Conservation (phyloP, 2,888 invertebrate species). For the Ectemnius continuus region DNA sequence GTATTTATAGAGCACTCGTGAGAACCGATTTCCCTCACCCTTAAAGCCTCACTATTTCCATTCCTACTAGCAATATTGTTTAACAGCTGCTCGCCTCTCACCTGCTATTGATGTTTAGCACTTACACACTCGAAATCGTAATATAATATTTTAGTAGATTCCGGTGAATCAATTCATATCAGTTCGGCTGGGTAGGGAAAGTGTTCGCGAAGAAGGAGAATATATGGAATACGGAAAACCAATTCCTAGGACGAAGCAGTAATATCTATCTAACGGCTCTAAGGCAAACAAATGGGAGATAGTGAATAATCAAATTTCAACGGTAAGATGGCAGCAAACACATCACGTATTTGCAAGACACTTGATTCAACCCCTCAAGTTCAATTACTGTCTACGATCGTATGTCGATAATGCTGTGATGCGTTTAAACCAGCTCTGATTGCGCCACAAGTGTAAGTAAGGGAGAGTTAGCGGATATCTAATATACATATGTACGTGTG, state of each 20-base stretch:
- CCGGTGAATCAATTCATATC: no score
- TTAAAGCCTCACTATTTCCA: no score
- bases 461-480: slow-evolving; percentile 41
- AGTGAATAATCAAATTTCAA: slow-evolving; percentile 69
- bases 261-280: slow-evolving; percentile 44
- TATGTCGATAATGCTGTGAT: slow-evolving; percentile 45
- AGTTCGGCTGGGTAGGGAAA: no score
- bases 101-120: no score
- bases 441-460: slow-evolving; percentile 31
- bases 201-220: no score
- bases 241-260: slow-evolving; percentile 35
- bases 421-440: slow-evolving; percentile 46
- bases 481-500: no score
- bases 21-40: no score
- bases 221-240: slow-evolving; percentile 12
- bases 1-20: no score
- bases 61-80: no score
- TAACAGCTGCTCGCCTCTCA: no score
- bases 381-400: slow-evolving; percentile 59
- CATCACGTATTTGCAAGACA: slow-evolving; percentile 60
- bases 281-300: slow-evolving; percentile 18
- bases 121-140: no score
- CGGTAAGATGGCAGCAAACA: slow-evolving; percentile 67
- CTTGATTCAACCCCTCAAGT: slow-evolving; percentile 57
- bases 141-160: no score